A percentile compares a stretch with the other conserved stretches of the same genome.
phyloP scores from a whole-genome alignment of 2,797 vertebrate species.

The Lemur catta region DNA sequence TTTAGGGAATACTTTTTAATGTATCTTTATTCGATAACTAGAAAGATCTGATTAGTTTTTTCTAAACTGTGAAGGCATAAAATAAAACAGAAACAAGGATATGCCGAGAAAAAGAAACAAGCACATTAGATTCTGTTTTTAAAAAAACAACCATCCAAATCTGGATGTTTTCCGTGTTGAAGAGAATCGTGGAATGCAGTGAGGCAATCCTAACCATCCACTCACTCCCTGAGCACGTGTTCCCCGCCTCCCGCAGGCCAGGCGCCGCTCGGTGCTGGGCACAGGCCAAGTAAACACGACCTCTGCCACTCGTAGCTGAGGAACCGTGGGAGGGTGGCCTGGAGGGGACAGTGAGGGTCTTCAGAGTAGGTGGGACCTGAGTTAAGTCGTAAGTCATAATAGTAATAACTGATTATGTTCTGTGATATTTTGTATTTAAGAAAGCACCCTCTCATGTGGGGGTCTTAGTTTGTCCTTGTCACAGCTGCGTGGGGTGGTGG shows the following conservation, averaged over 20 bases:
- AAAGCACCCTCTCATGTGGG: not conserved
- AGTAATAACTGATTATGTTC: not conserved
- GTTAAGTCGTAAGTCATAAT: not conserved
- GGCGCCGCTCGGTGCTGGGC: not conserved
- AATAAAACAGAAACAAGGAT: constrained; percentile 21
- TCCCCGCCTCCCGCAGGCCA: not conserved
- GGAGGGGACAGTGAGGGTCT: not conserved
- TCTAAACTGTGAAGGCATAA: not conserved
- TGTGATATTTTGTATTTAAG: not conserved
- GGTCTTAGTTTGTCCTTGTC: not conserved
- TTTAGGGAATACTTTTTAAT: not conserved
- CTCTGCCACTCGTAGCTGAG: not conserved
- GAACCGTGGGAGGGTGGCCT: not conserved
- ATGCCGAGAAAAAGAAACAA: constrained; percentile 6
- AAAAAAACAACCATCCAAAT: not conserved
- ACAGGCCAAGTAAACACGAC: not conserved
- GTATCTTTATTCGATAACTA: not conserved
- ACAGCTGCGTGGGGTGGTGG: not conserved
- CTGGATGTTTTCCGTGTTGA: not conserved
- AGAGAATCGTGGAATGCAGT: not conserved
- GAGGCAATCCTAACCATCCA: not conserved
- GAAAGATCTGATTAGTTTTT: constrained; percentile 21
- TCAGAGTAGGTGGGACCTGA: not conserved
- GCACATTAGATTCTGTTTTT: not conserved
- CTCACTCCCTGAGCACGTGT: not conserved